Evolutionary conservation across 2,888 invertebrate genomes (phyloP).

Genomic region (Napeogenes inachia): DNA sequence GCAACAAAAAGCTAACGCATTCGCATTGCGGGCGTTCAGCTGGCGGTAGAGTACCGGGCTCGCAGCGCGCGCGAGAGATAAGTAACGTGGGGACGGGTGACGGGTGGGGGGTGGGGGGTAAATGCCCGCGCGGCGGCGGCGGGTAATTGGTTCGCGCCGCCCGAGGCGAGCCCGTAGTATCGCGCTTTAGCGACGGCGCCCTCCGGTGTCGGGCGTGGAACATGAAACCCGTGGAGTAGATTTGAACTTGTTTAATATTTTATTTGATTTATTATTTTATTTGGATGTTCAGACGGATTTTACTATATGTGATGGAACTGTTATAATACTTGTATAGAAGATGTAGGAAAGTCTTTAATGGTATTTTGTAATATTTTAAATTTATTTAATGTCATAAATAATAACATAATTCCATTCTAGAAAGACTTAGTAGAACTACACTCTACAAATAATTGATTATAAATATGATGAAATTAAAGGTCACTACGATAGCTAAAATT

Average conservation of each 20-base stretch:
- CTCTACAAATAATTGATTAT: too few relatives aligned
- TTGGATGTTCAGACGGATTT: background rate
- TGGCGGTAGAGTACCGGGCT: conserved; percentile 69
- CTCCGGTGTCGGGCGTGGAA: conserved; percentile 70
- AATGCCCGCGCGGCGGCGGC: conserved; percentile 71
- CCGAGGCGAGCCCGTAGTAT: conserved; percentile 77
- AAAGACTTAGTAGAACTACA: too few relatives aligned
- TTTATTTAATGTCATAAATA: too few relatives aligned
- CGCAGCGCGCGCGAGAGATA: conserved; percentile 61
- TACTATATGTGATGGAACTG: background rate
- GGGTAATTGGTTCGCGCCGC: conserved; percentile 78
- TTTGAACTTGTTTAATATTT: conserved; percentile 34
- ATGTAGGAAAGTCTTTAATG: too few relatives aligned
- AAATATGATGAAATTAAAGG: too few relatives aligned
- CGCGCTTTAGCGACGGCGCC: conserved; percentile 77
- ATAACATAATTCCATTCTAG: too few relatives aligned
- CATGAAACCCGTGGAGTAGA: conserved; percentile 47
- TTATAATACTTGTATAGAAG: too few relatives aligned
- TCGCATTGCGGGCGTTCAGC: conserved; percentile 66
- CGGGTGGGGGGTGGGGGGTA: conserved; percentile 50
- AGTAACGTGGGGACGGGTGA: conserved; percentile 43
- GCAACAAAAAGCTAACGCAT: conserved; percentile 53
- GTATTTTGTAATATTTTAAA: too few relatives aligned
- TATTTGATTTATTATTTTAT: conserved; percentile 16
- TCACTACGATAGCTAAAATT: too few relatives aligned